Base-by-base conservation (phyloP, 2,797 vertebrate genomes). In the Dryobates pubescens region DNA sequence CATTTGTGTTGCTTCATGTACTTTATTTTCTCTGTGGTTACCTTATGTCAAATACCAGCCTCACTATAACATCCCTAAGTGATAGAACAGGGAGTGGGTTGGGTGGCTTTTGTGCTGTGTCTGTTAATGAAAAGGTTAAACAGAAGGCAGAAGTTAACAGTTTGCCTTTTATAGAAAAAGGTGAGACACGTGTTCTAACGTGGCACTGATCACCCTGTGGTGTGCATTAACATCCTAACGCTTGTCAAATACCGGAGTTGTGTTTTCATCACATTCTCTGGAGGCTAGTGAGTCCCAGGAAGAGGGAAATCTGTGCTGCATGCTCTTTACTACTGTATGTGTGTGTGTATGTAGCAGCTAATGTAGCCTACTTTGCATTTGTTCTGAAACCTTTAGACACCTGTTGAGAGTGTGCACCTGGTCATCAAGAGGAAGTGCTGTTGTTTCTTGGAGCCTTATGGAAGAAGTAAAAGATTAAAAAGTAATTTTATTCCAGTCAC, bases 401-500 rank as follows among this genome's bases (percentile, higher is more conserved):
- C 13, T 4, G 1, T 51, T 70, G 26, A 32, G 56, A 76, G 43
- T 23, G 4, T 23, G 18, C 9, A 3, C 1, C 2, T 24, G 4
- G 0, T 43, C 15, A 6, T 7, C 27, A 5, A 54, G 10, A 70
- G 22, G 29, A 67, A 88, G n/a, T 3, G 2, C 47, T 71, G 3
- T 17, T 57, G 7, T 10, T 47, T 36, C 38, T 78, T 75, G 3
- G 38, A 72, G 62, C 75, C 24, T 62, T 76, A 38, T 2, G 4
- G 30, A 68, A 70, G 38, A 56, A 65, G 15, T 70, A 69, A 69
- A 72, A 29, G 10, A 71, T 96, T n/a, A 71, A 74, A 70, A 84
- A 32, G 43, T 51, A 16, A 32, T 67, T 84, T 79, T 79, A 6
- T 62, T 8, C 13, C 58, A 11, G 11, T 80, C 29, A 30, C 11